These are phyloP conservation scores for Helicoverpa armigera DNA, from an alignment of 1,140 invertebrate genomes.

Conservation along the genomic window DNA sequence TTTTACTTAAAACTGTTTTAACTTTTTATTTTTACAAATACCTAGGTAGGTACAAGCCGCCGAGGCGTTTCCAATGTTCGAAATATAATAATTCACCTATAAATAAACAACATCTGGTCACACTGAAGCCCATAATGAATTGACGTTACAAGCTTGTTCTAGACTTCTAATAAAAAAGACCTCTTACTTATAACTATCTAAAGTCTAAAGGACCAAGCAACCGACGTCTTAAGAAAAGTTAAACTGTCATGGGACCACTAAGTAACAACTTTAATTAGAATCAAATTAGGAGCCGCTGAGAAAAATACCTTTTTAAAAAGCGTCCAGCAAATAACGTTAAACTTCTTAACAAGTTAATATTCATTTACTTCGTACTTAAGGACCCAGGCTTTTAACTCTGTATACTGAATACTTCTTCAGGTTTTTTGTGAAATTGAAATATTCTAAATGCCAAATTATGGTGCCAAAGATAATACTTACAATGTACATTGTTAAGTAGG, in stretches of 20 bases:
- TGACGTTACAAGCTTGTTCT: too few species aligned
- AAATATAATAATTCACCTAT: too few species aligned
- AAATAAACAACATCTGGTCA: not conserved
- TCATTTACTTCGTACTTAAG: slow-evolving; percentile 7
- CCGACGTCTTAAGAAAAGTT: slow-evolving; percentile 17
- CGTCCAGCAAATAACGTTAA: slow-evolving; percentile 30
- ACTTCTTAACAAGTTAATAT: slow-evolving; percentile 25
- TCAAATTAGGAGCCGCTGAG: slow-evolving; percentile 23
- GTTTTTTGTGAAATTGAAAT: not conserved
- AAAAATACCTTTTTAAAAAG: slow-evolving; percentile 23
- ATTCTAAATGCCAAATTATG: too few species aligned
- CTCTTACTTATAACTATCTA: too few species aligned
- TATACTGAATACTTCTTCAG: not conserved
- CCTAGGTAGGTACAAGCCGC: too few species aligned
- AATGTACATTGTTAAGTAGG: too few species aligned
- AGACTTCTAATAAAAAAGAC: too few species aligned
- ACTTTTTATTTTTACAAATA: not conserved
- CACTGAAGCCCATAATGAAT: not conserved
- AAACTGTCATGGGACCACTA: slow-evolving; percentile 31
- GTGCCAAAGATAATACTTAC: too few species aligned
- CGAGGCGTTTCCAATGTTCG: too few species aligned
- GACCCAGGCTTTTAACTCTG: not conserved
- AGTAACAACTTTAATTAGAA: slow-evolving; percentile 39
- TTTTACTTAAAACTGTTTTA: slow-evolving; percentile 1
- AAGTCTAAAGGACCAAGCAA: too few species aligned